Evolutionary conservation across 2,113 vertebrate species (phyloP).

Genomic region (Heterotilapia buettikoferi): DNA sequence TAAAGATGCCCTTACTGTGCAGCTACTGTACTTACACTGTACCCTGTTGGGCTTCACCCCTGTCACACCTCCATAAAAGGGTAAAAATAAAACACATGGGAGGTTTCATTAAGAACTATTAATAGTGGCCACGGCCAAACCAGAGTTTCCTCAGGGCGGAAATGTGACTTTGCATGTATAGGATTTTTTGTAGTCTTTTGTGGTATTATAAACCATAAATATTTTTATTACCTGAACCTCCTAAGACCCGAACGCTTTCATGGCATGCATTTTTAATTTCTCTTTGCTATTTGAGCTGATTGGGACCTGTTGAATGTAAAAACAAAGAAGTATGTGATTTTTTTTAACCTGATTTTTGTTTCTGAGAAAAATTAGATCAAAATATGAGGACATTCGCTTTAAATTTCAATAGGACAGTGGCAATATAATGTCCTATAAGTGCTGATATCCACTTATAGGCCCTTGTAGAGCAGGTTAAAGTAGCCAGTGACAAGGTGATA

Average conservation of each 20-base stretch:
- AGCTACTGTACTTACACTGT: constrained; percentile 44
- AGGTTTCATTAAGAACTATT: constrained; percentile 12
- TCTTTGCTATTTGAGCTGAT: not conserved
- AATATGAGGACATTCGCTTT: not conserved
- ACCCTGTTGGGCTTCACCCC: constrained; percentile 6
- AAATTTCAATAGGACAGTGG: not conserved
- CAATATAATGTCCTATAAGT: not conserved
- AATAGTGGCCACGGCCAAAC: not conserved
- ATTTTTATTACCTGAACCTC: not conserved
- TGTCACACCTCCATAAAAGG: constrained; percentile 25
- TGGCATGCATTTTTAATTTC: not conserved
- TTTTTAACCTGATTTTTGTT: not conserved
- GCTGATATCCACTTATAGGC: not conserved
- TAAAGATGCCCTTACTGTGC: constrained; percentile 58
- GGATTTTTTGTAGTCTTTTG: not conserved
- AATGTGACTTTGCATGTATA: not conserved
- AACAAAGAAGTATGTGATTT: not conserved
- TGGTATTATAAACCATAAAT: not conserved
- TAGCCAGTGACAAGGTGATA: not conserved
- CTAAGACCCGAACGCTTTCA: not conserved
- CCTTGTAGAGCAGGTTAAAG: not conserved
- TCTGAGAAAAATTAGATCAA: not conserved
- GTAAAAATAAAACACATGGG: constrained; percentile 27
- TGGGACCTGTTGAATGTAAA: not conserved
- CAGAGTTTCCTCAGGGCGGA: not conserved